Evolutionary conservation across 2,113 vertebrate genomes (phyloP), one percentile per base, ranked within the genome.

Genomic region (Psophia crepitans): DNA sequence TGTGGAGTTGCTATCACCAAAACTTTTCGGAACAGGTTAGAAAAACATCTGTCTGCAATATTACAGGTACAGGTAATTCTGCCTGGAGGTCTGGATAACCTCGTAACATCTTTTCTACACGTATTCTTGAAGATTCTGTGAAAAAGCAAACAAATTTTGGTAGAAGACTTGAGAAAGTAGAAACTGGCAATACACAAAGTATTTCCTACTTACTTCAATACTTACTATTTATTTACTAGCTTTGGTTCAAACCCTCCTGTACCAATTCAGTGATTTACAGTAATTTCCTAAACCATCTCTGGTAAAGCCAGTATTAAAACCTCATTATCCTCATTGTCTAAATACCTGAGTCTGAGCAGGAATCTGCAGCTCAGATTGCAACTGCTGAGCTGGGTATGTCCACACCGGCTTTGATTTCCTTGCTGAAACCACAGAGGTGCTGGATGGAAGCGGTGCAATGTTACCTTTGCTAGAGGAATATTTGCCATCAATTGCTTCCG

Each of bases 21-120:
- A 96, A 96, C 89, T 93, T 96, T 93, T 71, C 91, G 79, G 89
- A 97, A 96, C 93, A 96, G 96, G 96, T 97, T 96, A 96, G 89
- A 64, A 91, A 87, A 97, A 94, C 96, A 97, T 95, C 96, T 97
- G 96, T 89, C 53, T 32, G 69, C 89, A 89, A 87, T 85, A 95
- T 93, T 61, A 57, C 48, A 96, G 85, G 77, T 84, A 87, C 39
- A 96, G 78, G 96, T 93, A 93, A 87, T 94, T 96, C 91, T 95
- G 94, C 96, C 96, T 94, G 89, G 69, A 96, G 96, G 91, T 95
- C 94, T 82, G 57, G 81, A 93, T 96, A 97, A 96, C 94, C 93
- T 97, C 96, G 0, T 79, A 65, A 87, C 89, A 94, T 61, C 77
- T 87, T 96, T 89, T 76, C 74, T 75, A 93, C 77, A 84, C 46